Conservation (phyloP, 2,888 invertebrate species). For the Cerastoderma edule region DNA sequence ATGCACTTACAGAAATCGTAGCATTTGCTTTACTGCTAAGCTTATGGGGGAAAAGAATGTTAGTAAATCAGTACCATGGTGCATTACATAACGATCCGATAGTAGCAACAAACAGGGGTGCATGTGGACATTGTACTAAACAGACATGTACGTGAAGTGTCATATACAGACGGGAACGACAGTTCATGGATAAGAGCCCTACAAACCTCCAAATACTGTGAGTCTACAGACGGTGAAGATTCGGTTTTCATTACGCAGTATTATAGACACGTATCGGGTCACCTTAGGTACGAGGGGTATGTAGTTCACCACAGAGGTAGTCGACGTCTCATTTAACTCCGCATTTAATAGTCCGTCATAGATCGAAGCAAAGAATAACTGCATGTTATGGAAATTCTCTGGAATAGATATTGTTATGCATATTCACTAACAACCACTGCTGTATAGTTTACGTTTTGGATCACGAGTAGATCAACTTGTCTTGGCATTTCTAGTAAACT, state of each 20-base stretch:
- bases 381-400: background rate
- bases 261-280: background rate
- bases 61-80: background rate
- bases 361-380: conserved; percentile 2
- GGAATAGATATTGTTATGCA: background rate
- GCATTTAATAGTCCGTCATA: background rate
- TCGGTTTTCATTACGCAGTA: background rate
- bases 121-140: background rate
- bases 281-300: background rate
- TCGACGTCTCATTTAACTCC: background rate
- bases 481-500: too few relatives aligned
- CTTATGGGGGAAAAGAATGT: background rate
- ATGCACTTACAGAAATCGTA: too few relatives aligned
- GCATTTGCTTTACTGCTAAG: too few relatives aligned
- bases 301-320: background rate
- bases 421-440: too few relatives aligned
- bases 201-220: background rate
- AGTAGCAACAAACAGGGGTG: background rate
- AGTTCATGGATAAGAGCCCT: too few relatives aligned
- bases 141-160: background rate
- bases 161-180: background rate
- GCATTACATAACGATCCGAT: background rate
- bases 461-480: too few relatives aligned
- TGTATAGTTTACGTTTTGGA: too few relatives aligned
- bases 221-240: background rate